These are phyloP conservation scores for Dryadula phaetusa DNA, from an alignment of 2,888 invertebrate genomes.

Conservation along the genomic window DNA sequence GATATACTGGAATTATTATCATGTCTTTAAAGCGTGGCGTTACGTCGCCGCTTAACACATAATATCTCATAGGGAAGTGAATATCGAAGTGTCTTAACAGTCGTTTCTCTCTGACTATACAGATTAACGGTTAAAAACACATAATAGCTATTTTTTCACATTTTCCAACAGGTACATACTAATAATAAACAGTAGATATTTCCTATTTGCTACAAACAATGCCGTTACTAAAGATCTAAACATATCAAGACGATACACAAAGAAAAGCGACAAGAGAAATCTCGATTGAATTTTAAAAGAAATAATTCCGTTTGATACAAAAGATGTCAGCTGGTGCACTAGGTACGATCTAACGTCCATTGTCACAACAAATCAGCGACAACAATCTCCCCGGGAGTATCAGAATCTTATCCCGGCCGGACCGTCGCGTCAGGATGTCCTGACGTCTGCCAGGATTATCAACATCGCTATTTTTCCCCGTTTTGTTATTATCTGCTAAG, in stretches of 20 bases:
- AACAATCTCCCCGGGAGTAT: constrained; percentile 65
- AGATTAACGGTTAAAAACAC: too few species aligned
- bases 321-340: constrained; percentile 64
- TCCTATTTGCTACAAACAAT: constrained; percentile 10
- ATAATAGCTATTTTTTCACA: too few species aligned
- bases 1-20: too few species aligned
- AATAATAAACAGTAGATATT: not conserved
- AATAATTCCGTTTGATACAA: constrained; percentile 56
- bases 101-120: too few species aligned
- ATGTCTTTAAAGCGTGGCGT: too few species aligned
- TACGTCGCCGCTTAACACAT: too few species aligned
- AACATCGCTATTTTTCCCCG: constrained; percentile 62
- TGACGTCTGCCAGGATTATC: constrained; percentile 73
- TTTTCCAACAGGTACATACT: not conserved
- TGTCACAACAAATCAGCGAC: constrained; percentile 71
- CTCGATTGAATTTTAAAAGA: constrained; percentile 42
- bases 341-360: constrained; percentile 60
- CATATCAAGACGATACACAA: constrained; percentile 29
- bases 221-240: not conserved
- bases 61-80: too few species aligned
- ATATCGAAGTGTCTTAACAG: too few species aligned
- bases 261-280: constrained; percentile 31
- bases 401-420: constrained; percentile 62
- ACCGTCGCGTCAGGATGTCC: constrained; percentile 65
- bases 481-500: constrained; percentile 57